Evolutionary conservation across 2,888 invertebrate species (phyloP), one percentile per base, ranked within the genome.

Genomic region (Campoletis raptor): DNA sequence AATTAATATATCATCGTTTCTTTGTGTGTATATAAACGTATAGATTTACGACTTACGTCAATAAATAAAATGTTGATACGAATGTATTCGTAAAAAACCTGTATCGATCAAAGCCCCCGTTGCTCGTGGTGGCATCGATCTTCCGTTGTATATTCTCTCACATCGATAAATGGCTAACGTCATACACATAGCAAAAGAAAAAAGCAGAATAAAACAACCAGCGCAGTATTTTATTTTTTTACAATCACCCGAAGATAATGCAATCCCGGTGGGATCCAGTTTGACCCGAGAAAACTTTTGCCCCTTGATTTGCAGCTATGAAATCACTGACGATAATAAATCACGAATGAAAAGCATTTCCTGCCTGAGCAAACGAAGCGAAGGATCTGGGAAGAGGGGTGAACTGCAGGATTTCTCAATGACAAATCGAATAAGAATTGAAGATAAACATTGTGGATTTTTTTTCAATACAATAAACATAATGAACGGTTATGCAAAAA

Each of bases 251-350:
- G 24, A 37, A 40, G 81, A 74, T 81, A 74, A 81, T 66, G 52
- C 48, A 54, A 74, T 81, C 21, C 80, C 24, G 12, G 21, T 40
- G 52, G 64, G 72, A 81, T 73, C 81, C 66, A 24, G 73, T 81
- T 73, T 81, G 57, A 73, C 66, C 66, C 40, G 54, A 79, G 54
- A 54, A 40, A 69, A 24, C 52, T 66, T 54, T 37, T 48, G 37
- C 21, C 24, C 21, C 80, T 61, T 21, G 45, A 36, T 36, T 21
- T n/a, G 40, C 15, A 37, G 57, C 70, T 37, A 42, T 48, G 3
- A 80, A 57, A 70, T 54, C 18, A 42, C 21, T 48, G 45, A 61
- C 61, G 8, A 24, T 67, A 54, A 79, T 54, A 42, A 79, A 67
- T 79, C 24, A 54, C 40, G 40, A 37, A 54, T 69, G 18, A 42